Percentiles rank a stretch among this genome's conserved stretches.
Conservation (phyloP, 1,140 invertebrate species). For the Lysiphlebus fabarum region DNA sequence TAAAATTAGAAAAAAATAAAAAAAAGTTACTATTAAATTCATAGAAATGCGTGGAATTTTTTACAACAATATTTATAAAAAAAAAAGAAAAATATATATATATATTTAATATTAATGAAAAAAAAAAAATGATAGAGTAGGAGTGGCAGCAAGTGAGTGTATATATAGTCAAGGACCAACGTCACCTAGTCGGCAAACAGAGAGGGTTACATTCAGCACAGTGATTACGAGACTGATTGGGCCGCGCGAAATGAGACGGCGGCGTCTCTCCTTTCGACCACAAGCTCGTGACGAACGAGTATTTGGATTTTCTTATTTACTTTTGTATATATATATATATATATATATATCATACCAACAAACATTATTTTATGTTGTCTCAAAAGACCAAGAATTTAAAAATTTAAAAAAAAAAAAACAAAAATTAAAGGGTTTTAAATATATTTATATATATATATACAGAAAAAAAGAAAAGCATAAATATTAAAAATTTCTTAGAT, state of each 20-base stretch:
- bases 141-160: conserved; percentile 3
- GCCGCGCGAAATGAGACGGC: conserved; percentile 48
- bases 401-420: not conserved
- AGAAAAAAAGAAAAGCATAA: too few relatives aligned
- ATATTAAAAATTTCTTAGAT: too few relatives aligned
- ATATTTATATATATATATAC: too few relatives aligned
- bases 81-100: conserved; percentile 5
- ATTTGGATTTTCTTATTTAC: conserved; percentile 33
- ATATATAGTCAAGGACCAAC: conserved; percentile 10
- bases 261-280: conserved; percentile 43
- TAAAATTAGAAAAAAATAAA: too few relatives aligned
- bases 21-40: too few relatives aligned
- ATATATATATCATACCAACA: too few relatives aligned
- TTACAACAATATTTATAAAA: conserved; percentile 5
- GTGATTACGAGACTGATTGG: conserved; percentile 49
- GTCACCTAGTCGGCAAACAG: conserved; percentile 20
- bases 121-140: conserved; percentile 10
- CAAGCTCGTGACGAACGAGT: conserved; percentile 49
- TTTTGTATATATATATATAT: conserved; percentile 18
- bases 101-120: not conserved
- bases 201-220: conserved; percentile 30
- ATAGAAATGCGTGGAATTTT: too few relatives aligned
- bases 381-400: too few relatives aligned
- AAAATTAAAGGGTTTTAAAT: conserved; percentile 13
- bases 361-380: too few relatives aligned